Conservation (phyloP, 2,113 vertebrate species). For the Carassius carassius region DNA sequence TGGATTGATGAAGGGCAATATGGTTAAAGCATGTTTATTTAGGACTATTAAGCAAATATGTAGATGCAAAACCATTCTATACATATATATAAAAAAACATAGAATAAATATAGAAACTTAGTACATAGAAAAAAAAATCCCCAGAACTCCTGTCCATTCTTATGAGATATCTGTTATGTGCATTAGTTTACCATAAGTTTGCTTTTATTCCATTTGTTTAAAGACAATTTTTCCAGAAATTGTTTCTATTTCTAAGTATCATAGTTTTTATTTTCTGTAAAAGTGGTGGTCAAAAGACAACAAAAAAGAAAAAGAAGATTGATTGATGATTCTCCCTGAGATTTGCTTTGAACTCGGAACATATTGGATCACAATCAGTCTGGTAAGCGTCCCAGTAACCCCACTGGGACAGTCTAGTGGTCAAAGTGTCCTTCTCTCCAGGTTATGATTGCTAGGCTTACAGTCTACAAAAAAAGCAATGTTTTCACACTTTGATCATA, state of each 20-base stretch:
- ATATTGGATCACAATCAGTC: not conserved
- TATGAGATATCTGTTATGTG: constrained; percentile 20
- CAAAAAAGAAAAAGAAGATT: constrained; percentile 23
- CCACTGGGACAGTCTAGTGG: not conserved
- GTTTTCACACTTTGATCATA: not conserved
- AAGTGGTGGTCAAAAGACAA: not conserved
- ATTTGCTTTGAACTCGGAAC: constrained; percentile 23
- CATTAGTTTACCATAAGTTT: constrained; percentile 12
- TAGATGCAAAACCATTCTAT: not conserved
- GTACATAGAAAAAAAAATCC: too few relatives aligned
- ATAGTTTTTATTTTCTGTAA: constrained; percentile 14
- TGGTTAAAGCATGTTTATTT: not conserved
- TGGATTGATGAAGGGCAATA: not conserved
- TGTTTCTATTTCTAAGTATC: constrained; percentile 8
- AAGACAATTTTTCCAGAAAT: constrained; percentile 22
- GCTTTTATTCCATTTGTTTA: not conserved
- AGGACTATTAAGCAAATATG: not conserved
- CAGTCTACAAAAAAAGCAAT: not conserved
- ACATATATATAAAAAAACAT: not conserved
- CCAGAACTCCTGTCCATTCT: not conserved
- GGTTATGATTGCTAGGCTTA: not conserved
- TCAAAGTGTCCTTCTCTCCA: not conserved
- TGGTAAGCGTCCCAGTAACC: not conserved
- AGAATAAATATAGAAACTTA: too few relatives aligned
- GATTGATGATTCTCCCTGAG: not conserved